Percentiles rank a stretch among this genome's conserved stretches.
These are phyloP conservation scores for Caenorhabditis becei DNA, from an alignment of 2,888 invertebrate genomes.

Conservation along the genomic window DNA sequence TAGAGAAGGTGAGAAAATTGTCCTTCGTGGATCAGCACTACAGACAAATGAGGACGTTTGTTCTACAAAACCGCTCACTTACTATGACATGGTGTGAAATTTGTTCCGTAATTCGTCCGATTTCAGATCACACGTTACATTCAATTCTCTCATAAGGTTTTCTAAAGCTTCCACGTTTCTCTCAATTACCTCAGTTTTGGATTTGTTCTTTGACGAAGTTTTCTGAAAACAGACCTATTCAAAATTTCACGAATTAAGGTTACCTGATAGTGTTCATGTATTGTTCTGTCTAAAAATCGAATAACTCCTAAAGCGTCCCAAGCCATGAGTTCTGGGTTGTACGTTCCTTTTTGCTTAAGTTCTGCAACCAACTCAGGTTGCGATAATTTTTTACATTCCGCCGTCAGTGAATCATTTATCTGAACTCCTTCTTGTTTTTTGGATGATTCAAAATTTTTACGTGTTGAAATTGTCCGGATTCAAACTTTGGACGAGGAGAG, in stretches of 20 bases:
- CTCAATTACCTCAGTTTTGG: conserved; percentile 74
- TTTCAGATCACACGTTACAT: conserved; percentile 78
- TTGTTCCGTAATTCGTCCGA: conserved; percentile 70
- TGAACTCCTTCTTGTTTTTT: conserved; percentile 23
- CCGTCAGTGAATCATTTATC: conserved; percentile 62
- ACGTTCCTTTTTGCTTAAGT: conserved; percentile 75
- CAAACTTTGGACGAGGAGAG: conserved; percentile 30
- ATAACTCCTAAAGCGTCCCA: conserved; percentile 81
- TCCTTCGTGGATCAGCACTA: conserved; percentile 74
- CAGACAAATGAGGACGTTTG: neutral
- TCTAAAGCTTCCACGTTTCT: conserved; percentile 80
- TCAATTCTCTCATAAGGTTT: conserved; percentile 78
- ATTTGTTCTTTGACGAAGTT: conserved; percentile 34
- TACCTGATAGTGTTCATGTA: conserved; percentile 81
- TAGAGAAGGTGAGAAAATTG: conserved; percentile 77
- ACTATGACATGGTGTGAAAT: conserved; percentile 79
- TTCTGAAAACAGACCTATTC: conserved; percentile 26
- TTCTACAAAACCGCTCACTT: conserved; percentile 15
- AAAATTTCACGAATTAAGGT: conserved; percentile 1
- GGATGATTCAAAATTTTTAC: conserved; percentile 7
- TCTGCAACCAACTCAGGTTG: conserved; percentile 68
- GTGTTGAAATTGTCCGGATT: conserved; percentile 61
- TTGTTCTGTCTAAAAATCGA: conserved; percentile 79
- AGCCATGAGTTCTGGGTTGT: conserved; percentile 81
- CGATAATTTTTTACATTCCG: conserved; percentile 63